A percentile compares a stretch with the other conserved stretches of the same genome.
phyloP scores from a whole-genome alignment of 2,113 vertebrate genomes.

The Heterotis niloticus region DNA sequence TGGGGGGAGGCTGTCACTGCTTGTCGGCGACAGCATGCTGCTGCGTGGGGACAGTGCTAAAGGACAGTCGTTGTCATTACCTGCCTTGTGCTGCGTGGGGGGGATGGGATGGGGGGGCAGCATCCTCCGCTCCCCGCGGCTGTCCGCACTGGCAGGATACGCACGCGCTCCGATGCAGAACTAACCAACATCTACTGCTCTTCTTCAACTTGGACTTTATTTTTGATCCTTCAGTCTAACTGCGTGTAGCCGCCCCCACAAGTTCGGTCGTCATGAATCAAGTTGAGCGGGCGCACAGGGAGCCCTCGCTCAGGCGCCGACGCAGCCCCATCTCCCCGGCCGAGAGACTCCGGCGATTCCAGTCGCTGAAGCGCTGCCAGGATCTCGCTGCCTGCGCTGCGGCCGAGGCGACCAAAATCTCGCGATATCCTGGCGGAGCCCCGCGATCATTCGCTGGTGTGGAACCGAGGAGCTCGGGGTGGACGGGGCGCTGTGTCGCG shows the following conservation, averaged over 20 bases:
- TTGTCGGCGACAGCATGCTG: too few species aligned
- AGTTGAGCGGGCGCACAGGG: slow-evolving; percentile 17
- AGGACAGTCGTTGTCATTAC: background rate
- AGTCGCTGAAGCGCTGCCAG: slow-evolving; percentile 31
- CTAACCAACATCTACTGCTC: background rate
- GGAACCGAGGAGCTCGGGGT: too few species aligned
- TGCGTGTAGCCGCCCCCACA: background rate
- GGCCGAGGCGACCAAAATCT: slow-evolving; percentile 40
- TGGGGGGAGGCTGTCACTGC: too few species aligned
- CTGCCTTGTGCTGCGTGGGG: background rate
- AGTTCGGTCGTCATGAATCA: background rate
- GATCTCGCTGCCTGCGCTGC: slow-evolving; percentile 34
- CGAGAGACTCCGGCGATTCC: slow-evolving; percentile 24
- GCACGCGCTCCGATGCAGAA: slow-evolving; percentile 17
- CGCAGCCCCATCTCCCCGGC: slow-evolving; percentile 20
- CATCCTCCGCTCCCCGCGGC: slow-evolving; percentile 3
- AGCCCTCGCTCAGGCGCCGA: slow-evolving; percentile 14
- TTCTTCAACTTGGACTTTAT: slow-evolving; percentile 19
- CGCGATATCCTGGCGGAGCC: slow-evolving; percentile 27
- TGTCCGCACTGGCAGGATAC: slow-evolving; percentile 19
- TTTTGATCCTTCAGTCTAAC: background rate
- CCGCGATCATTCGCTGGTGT: too few species aligned
- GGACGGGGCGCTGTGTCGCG: too few species aligned
- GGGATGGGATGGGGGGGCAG: background rate
- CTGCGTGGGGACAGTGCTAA: too few species aligned